Conservation (phyloP, 2,797 vertebrate species). For the Coreius guichenoti region DNA sequence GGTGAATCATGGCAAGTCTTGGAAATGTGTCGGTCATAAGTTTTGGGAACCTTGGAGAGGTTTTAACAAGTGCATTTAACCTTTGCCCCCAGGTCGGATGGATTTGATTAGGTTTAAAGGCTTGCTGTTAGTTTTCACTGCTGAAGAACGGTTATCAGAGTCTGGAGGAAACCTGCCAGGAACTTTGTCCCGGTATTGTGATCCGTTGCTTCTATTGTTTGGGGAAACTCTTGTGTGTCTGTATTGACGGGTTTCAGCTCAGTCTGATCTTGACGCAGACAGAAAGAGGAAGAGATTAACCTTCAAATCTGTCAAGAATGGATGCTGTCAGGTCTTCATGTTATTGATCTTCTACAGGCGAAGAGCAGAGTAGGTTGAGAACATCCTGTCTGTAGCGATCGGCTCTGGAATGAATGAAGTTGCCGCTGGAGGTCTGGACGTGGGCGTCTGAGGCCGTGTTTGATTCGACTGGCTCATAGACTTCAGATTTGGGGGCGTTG, state of each 20-base stretch:
- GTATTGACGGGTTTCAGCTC: neutral
- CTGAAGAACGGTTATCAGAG: constrained; percentile 5
- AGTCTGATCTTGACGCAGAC: neutral
- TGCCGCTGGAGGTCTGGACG: neutral
- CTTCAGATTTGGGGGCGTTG: neutral
- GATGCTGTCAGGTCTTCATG: constrained; percentile 22
- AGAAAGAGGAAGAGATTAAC: constrained; percentile 11
- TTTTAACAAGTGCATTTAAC: neutral
- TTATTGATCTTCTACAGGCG: constrained; percentile 35
- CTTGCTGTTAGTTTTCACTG: neutral
- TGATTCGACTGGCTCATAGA: neutral
- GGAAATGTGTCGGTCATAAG: neutral
- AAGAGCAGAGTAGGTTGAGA: neutral
- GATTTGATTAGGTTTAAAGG: neutral
- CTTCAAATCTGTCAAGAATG: constrained; percentile 15
- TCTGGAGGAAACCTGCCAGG: neutral
- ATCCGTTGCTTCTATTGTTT: neutral
- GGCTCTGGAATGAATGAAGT: constrained; percentile 20
- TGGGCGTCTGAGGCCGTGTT: constrained; percentile 8
- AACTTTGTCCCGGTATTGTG: constrained; percentile 18
- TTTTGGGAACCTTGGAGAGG: neutral
- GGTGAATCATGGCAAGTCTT: neutral
- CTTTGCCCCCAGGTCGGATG: neutral
- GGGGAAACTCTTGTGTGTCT: neutral
- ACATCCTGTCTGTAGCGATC: constrained; percentile 8